Evolutionary conservation across 2,888 invertebrate genomes (phyloP).

Genomic region (Melieria crassipennis): DNA sequence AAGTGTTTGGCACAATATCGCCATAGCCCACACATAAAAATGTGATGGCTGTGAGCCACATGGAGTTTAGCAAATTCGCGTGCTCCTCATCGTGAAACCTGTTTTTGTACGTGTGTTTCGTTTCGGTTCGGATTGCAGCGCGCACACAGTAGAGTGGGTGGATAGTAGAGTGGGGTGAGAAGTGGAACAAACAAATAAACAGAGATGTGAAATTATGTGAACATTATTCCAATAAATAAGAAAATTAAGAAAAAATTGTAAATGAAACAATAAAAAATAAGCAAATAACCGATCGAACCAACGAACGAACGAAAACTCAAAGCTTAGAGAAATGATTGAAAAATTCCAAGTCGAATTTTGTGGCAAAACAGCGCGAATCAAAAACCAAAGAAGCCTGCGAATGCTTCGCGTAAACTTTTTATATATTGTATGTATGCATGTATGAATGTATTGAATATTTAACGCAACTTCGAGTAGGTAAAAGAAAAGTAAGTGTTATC

Average conservation of each 20-base stretch:
- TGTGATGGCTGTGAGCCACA: constrained; percentile 99
- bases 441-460: too few relatives aligned
- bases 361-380: constrained; percentile 12
- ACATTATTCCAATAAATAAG: constrained; percentile 43
- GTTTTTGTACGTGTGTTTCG: constrained; percentile 52
- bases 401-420: background rate
- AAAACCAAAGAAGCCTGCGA: background rate
- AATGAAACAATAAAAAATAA: constrained; percentile 33
- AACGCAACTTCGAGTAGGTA: too few relatives aligned
- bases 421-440: too few relatives aligned
- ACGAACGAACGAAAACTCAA: background rate
- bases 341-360: constrained; percentile 13
- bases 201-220: constrained; percentile 65
- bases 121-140: constrained; percentile 15
- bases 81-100: constrained; percentile 99
- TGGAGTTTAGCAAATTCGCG: constrained; percentile 98
- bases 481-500: too few relatives aligned
- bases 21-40: constrained; percentile 99
- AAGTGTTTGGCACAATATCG: constrained; percentile 99
- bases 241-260: constrained; percentile 41
- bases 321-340: constrained; percentile 21
- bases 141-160: constrained; percentile 38
- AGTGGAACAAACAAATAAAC: constrained; percentile 64
- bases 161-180: constrained; percentile 47
- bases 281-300: constrained; percentile 5